phyloP scores from a whole-genome alignment of 2,888 invertebrate genomes.

The Metellina segmentata region DNA sequence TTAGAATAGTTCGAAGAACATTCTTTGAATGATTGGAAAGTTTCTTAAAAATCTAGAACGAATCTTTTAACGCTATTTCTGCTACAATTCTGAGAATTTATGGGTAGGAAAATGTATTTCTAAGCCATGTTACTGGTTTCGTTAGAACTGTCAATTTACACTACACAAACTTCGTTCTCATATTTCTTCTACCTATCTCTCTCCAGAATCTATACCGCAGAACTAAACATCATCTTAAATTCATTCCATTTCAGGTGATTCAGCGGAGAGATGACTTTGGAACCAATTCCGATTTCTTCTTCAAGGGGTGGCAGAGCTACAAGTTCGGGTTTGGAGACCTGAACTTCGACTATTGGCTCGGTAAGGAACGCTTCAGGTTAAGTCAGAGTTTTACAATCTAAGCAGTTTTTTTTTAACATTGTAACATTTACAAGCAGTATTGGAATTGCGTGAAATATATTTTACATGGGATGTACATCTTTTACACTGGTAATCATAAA shows the following conservation, averaged over 20 bases:
- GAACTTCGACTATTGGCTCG: conserved; percentile 80
- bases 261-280: conserved; percentile 70
- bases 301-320: conserved; percentile 80
- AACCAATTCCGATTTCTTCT: conserved; percentile 78
- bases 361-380: conserved; percentile 49
- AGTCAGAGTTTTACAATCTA: not conserved
- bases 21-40: too few species aligned
- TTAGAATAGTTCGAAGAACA: too few species aligned
- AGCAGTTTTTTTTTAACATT: not conserved
- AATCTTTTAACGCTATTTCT: too few species aligned
- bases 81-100: too few species aligned
- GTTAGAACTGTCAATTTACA: too few species aligned
- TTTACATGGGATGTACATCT: not conserved
- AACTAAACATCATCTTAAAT: too few species aligned
- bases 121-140: too few species aligned
- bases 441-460: not conserved
- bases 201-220: too few species aligned
- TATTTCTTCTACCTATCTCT: too few species aligned
- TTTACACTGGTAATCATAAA: not conserved
- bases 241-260: conserved; percentile 56
- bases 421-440: not conserved
- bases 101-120: too few species aligned
- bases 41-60: too few species aligned
- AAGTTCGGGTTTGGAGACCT: conserved; percentile 81
- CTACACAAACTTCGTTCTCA: too few species aligned